A percentile compares a stretch with the other conserved stretches of the same genome.
Conservation (phyloP, 2,888 invertebrate genomes). For the Aleiodes testaceus region DNA sequence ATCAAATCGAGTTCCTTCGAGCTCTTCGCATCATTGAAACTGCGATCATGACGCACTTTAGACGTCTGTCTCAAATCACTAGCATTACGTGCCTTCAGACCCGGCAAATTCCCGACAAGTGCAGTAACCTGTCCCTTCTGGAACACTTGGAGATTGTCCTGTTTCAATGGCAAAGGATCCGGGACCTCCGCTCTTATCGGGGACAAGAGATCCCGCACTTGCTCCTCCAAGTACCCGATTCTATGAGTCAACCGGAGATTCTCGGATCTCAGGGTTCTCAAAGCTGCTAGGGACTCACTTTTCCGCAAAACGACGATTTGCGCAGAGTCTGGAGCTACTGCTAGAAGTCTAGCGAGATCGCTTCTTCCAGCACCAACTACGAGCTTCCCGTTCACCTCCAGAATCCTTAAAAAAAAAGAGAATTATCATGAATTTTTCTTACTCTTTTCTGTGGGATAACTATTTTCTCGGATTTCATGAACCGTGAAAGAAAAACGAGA, state of each 20-base stretch:
- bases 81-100: conserved; percentile 72
- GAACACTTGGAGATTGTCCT: conserved; percentile 76
- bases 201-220: conserved; percentile 76
- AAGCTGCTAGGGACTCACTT: conserved; percentile 66
- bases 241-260: conserved; percentile 89
- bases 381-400: conserved; percentile 88
- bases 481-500: conserved; percentile 20
- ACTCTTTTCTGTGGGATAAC: no score
- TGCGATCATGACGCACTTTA: conserved; percentile 58
- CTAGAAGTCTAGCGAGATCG: conserved; percentile 81
- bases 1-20: conserved; percentile 74
- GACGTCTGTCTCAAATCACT: conserved; percentile 63
- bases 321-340: conserved; percentile 78
- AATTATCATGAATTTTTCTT: conserved; percentile 6
- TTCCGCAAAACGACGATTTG: conserved; percentile 78
- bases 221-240: conserved; percentile 92
- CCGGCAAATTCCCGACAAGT: conserved; percentile 79
- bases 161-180: conserved; percentile 57
- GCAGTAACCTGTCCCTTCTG: conserved; percentile 88
- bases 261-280: conserved; percentile 79
- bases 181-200: conserved; percentile 60
- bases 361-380: conserved; percentile 81
- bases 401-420: conserved; percentile 74
- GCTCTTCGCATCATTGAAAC: conserved; percentile 56
- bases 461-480: conserved; percentile 12